These are phyloP conservation scores for Gerosis bhagava DNA, from an alignment of 2,888 invertebrate species.

Conservation along the genomic window DNA sequence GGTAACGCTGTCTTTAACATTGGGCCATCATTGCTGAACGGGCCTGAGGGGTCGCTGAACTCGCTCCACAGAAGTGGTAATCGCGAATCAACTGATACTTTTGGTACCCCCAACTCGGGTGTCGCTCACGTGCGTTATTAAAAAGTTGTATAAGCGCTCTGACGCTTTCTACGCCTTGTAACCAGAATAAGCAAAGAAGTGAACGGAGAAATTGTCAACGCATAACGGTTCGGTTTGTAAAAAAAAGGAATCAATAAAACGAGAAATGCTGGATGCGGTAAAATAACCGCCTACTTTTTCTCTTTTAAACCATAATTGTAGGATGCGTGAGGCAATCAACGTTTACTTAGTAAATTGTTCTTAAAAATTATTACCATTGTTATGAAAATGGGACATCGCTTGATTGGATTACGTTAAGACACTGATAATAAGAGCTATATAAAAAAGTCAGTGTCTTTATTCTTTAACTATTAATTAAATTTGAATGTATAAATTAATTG, in stretches of 20 bases:
- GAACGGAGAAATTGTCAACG: slow-evolving; percentile 71
- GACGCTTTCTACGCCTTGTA: slow-evolving; percentile 70
- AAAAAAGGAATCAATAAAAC: slow-evolving; percentile 58
- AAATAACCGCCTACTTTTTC: slow-evolving; percentile 35
- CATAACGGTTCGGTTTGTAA: slow-evolving; percentile 55
- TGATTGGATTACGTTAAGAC: too few relatives aligned
- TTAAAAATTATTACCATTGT: slow-evolving; percentile 9
- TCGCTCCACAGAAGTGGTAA: slow-evolving; percentile 49
- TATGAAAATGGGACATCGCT: slow-evolving; percentile 4
- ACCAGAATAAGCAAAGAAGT: slow-evolving; percentile 70
- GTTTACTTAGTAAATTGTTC: slow-evolving; percentile 1
- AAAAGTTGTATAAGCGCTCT: slow-evolving; percentile 69
- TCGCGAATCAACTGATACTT: slow-evolving; percentile 53
- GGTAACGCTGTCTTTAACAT: too few relatives aligned
- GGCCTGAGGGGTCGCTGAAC: slow-evolving; percentile 59
- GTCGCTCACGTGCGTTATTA: slow-evolving; percentile 52
- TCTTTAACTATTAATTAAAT: too few relatives aligned
- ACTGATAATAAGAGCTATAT: too few relatives aligned
- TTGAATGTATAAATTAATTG: too few relatives aligned
- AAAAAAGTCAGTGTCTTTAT: too few relatives aligned
- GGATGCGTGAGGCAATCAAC: slow-evolving; percentile 19
- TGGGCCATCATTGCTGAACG: slow-evolving; percentile 44
- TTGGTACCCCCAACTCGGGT: slow-evolving; percentile 48
- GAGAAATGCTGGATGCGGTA: slow-evolving; percentile 39
- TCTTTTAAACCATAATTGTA: slow-evolving; percentile 30